These are phyloP conservation scores for Drosophila malerkotliana DNA, from an alignment of 1,140 invertebrate species.

Conservation along the genomic window DNA sequence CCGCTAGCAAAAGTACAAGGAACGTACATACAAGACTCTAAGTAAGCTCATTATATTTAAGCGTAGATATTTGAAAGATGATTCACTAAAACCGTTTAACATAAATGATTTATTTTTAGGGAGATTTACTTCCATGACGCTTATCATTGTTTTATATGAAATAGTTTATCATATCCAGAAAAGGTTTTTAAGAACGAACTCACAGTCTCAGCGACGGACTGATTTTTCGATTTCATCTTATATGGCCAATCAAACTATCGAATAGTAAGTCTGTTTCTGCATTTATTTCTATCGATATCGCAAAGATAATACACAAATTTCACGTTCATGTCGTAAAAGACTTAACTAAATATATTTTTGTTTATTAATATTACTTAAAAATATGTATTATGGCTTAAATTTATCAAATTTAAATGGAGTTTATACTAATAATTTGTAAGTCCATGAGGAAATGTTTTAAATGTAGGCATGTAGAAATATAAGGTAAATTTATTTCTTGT, in stretches of 20 bases:
- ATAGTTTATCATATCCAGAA: constrained; percentile 49
- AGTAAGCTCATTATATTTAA: constrained; percentile 32
- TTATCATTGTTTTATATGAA: constrained; percentile 50
- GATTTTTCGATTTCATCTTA: constrained; percentile 47
- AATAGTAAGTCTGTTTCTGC: not conserved
- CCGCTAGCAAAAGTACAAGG: constrained; percentile 46
- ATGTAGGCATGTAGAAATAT: too few species aligned
- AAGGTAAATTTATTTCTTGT: too few species aligned
- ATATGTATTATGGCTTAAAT: too few species aligned
- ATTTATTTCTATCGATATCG: not conserved
- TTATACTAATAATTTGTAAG: too few species aligned
- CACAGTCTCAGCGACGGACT: constrained; percentile 75
- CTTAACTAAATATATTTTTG: too few species aligned
- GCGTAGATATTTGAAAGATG: constrained; percentile 30
- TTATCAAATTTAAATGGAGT: too few species aligned
- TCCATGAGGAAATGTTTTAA: too few species aligned
- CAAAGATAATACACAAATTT: too few species aligned
- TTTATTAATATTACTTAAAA: too few species aligned
- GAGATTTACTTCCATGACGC: constrained; percentile 41
- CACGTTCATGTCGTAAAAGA: too few species aligned
- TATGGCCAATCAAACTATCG: constrained; percentile 24
- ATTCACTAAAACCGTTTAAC: not conserved
- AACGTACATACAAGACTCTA: constrained; percentile 50
- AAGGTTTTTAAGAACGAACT: constrained; percentile 57
- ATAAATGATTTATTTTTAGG: constrained; percentile 5